Percentiles rank a stretch among this genome's conserved stretches.
phyloP scores from a whole-genome alignment of 2,888 invertebrate species.

The Callyntrura sp. region DNA sequence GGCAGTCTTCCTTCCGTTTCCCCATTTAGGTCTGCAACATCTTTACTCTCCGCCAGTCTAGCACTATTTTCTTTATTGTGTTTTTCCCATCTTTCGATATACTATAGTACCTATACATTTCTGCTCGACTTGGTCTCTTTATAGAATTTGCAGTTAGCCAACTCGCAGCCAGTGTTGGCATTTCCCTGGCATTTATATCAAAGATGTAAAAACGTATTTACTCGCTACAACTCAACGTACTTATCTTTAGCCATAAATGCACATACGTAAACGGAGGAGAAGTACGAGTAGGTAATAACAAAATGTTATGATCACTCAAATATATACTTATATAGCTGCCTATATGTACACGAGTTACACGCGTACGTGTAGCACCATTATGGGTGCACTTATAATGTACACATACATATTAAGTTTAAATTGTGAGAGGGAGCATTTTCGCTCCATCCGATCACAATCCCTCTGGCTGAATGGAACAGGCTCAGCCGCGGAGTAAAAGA shows the following conservation, averaged over 20 bases:
- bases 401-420: slow-evolving; percentile 59
- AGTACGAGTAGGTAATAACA: neutral
- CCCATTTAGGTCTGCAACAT: slow-evolving; percentile 31
- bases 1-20: slow-evolving; percentile 67
- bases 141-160: slow-evolving; percentile 67
- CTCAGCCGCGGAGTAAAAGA: slow-evolving; percentile 43
- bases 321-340: neutral
- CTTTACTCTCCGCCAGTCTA: slow-evolving; percentile 39
- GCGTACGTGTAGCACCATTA: neutral
- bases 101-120: slow-evolving; percentile 25
- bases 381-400: slow-evolving; percentile 29
- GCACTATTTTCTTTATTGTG: slow-evolving; percentile 63
- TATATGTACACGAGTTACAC: neutral
- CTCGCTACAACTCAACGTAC: slow-evolving; percentile 26
- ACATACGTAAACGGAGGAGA: too few species aligned
- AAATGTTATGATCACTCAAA: slow-evolving; percentile 42
- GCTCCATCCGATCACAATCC: slow-evolving; percentile 73
- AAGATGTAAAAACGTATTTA: slow-evolving; percentile 37
- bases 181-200: slow-evolving; percentile 32
- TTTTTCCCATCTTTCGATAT: slow-evolving; percentile 46
- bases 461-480: slow-evolving; percentile 70
- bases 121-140: slow-evolving; percentile 60
- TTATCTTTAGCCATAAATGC: slow-evolving; percentile 23
- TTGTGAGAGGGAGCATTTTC: slow-evolving; percentile 66
- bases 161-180: slow-evolving; percentile 47